phyloP scores from a whole-genome alignment of 2,888 invertebrate genomes.

The Zelleria hepariella region DNA sequence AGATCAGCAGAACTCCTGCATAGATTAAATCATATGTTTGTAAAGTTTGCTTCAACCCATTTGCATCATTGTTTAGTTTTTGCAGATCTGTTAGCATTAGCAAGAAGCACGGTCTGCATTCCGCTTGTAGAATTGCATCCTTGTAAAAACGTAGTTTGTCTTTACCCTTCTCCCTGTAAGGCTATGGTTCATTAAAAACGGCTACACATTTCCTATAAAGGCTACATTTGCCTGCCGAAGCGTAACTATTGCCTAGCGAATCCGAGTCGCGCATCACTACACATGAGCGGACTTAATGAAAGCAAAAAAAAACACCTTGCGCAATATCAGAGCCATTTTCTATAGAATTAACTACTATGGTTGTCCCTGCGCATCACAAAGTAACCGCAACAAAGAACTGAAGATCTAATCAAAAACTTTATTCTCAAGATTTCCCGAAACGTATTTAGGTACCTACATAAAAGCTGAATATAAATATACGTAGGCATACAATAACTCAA shows the following conservation, averaged over 20 bases:
- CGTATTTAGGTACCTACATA: background rate
- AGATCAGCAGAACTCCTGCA: too few relatives aligned
- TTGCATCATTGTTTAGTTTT: too few relatives aligned
- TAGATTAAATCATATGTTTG: too few relatives aligned
- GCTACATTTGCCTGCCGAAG: background rate
- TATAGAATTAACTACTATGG: background rate
- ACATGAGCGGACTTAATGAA: background rate
- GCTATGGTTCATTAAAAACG: background rate
- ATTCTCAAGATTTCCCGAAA: background rate
- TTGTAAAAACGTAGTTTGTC: background rate
- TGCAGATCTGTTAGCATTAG: too few relatives aligned
- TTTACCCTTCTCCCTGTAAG: background rate
- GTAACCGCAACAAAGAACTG: background rate
- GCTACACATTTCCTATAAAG: background rate
- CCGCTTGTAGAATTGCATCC: background rate
- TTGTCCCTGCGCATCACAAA: background rate
- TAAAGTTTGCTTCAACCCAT: too few relatives aligned
- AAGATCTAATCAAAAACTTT: background rate
- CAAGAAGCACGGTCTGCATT: background rate
- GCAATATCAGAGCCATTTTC: background rate
- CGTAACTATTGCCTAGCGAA: background rate
- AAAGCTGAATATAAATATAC: background rate
- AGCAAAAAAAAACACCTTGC: constrained; percentile 3
- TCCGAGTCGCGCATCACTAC: background rate
- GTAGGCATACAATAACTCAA: background rate